These are phyloP conservation scores for Pseudochirops corinnae DNA, from an alignment of 2,797 vertebrate genomes.

Conservation along the genomic window DNA sequence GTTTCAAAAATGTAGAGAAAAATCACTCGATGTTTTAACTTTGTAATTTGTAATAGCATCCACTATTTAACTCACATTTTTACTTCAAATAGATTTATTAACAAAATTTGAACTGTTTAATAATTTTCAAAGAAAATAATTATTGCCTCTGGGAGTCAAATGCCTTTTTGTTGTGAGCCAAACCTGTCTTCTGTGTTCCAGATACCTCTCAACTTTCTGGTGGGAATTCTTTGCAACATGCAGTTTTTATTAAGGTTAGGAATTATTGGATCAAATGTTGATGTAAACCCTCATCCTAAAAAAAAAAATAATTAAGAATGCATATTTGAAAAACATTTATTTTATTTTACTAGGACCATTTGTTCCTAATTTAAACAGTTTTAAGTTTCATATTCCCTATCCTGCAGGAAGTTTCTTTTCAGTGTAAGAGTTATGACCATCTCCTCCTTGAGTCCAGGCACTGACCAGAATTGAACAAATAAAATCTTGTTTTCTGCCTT, in stretches of 20 bases:
- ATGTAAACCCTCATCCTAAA: slow-evolving; percentile 73
- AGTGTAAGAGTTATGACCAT: slow-evolving; percentile 11
- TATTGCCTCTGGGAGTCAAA: slow-evolving; percentile 75
- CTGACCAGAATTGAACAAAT: neutral
- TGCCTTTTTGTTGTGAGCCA: slow-evolving; percentile 72
- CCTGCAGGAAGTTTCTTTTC: slow-evolving; percentile 49
- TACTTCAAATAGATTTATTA: slow-evolving; percentile 81
- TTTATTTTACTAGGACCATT: slow-evolving; percentile 77
- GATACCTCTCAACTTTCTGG: slow-evolving; percentile 73
- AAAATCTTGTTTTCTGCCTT: slow-evolving; percentile 35
- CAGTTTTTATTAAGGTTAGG: slow-evolving; percentile 81
- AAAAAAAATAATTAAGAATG: slow-evolving; percentile 78
- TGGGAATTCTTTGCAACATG: slow-evolving; percentile 78
- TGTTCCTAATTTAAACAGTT: slow-evolving; percentile 73
- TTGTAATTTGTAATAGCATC: slow-evolving; percentile 55
- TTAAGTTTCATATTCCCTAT: slow-evolving; percentile 61
- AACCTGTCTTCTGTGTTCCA: slow-evolving; percentile 72
- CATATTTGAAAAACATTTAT: slow-evolving; percentile 65
- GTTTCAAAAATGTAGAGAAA: slow-evolving; percentile 43
- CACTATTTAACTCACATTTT: slow-evolving; percentile 67
- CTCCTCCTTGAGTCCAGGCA: slow-evolving; percentile 35
- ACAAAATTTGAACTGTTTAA: slow-evolving; percentile 76
- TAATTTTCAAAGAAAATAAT: slow-evolving; percentile 80
- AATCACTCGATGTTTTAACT: slow-evolving; percentile 58
- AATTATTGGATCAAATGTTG: slow-evolving; percentile 79